Percentiles rank a stretch among this genome's conserved stretches.
These are phyloP conservation scores for Acanthosoma haemorrhoidale DNA, from an alignment of 2,888 invertebrate genomes.

Conservation along the genomic window DNA sequence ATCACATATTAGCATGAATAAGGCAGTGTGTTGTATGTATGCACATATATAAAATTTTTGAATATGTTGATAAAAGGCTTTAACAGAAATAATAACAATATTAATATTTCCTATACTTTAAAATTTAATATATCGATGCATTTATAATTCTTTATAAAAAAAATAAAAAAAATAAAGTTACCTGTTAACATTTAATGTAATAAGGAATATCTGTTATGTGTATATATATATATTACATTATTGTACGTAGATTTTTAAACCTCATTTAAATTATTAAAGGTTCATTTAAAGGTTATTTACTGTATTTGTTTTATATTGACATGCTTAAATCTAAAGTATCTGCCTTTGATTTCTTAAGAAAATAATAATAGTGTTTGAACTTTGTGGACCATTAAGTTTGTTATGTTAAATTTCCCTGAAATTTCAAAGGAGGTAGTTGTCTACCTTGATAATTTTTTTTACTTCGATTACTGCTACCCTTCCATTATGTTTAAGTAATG, in stretches of 20 bases:
- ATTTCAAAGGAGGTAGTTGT: constrained; percentile 23
- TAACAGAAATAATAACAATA: background rate
- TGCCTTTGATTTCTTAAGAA: constrained; percentile 31
- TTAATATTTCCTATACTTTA: background rate
- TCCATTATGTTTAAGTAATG: background rate
- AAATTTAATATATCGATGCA: background rate
- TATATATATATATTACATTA: too few species aligned
- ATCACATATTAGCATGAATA: constrained; percentile 33
- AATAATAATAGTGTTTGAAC: constrained; percentile 35
- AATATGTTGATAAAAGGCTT: background rate
- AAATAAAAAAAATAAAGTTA: background rate
- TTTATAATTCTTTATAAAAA: background rate
- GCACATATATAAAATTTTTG: background rate
- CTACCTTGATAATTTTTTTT: constrained; percentile 29
- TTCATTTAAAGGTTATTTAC: background rate
- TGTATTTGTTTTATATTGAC: constrained; percentile 7
- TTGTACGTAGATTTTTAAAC: constrained; percentile 2
- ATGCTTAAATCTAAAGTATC: constrained; percentile 3
- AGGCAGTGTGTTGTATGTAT: constrained; percentile 18
- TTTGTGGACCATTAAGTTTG: constrained; percentile 36
- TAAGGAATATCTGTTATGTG: background rate
- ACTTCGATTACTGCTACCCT: constrained; percentile 21
- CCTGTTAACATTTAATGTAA: background rate
- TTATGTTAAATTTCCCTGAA: constrained; percentile 36
- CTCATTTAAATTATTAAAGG: too few species aligned